Evolutionary conservation across 2,888 invertebrate species (phyloP), one percentile per base, ranked within the genome.

Genomic region (Hymenopus coronatus): DNA sequence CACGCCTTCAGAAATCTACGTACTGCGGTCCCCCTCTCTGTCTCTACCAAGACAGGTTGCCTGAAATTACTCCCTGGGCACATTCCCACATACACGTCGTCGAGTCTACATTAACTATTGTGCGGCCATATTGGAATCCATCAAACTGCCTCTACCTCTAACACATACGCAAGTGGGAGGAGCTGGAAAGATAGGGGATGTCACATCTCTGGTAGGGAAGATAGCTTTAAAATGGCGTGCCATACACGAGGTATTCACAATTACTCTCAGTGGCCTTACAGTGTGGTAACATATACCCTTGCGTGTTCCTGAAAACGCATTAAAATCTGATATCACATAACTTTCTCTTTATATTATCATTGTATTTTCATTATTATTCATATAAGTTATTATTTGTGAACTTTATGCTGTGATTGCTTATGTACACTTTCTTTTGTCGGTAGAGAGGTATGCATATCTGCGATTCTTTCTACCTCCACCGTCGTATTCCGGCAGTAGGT

Each of bases 121-220:
- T 87, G 27, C 87, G 82, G 86, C 87, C 87, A 87, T 87, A 82
- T 87, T 87, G 87, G 87, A 87, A 87, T 87, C 87, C 87, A 87
- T 87, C 87, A 87, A 30, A 87, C 82, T n/a, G 54, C 81, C 28
- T 15, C 30, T 30, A 70, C 54, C 33, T 30, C 87, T 81, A 27
- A 30, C 70, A 46, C 70, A n/a, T 46, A 28, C 30, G 84, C 84
- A 30, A 83, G 30, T 84, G 54, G 54, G 54, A 70, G 54, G 54
- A 70, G 54, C 54, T 70, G 54, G 33, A 33, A 54, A 54, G 54
- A 54, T 54, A 54, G 54, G 54, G 54, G 54, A 70, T 25, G 54
- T 70, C 54, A 70, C 54, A 70, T 70, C 54, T 54, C 54, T 70
- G 54, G 15, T 20, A 70, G 20, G 20, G 54, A 70, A 70, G 54